Evolutionary conservation across 2,888 invertebrate genomes (phyloP), one percentile per base, ranked within the genome.

Genomic region (Volucella bombylans): DNA sequence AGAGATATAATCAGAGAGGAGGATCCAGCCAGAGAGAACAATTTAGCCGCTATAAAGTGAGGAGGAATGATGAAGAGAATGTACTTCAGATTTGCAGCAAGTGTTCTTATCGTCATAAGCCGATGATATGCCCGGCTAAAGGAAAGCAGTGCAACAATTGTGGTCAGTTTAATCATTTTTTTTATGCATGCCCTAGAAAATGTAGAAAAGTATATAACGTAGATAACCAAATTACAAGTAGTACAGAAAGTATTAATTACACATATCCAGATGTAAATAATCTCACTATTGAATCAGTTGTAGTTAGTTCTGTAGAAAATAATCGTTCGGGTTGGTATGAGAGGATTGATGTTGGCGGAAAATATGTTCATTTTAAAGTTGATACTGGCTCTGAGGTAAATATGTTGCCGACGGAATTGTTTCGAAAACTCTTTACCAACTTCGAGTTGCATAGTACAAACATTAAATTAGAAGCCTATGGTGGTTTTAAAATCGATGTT

Each of bases 321-420:
- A 41, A 41, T 41, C 57, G 15, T 6, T 23, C 45, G 15, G 64
- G 64, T 64, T 64, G 64, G 64, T 14, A 12, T 49, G 49, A 49
- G 38, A 61, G 11, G 12, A 23, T 61, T 61, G n/a, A 61, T 61
- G 61, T 61, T 23, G 61, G 61, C 45, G 61, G 45, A 12, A 50
- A 54, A 54, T 54, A 6, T 61, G 43, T 61, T 43, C 12, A 61
- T 18, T 43, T 61, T 23, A 47, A 49, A 64, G 38, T 64, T 49
- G 64, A 47, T 39, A 64, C 65, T 14, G 65, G 52, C 12, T 65
- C 65, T 41, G 39, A 65, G 23, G 65, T 52, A 39, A 65, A 65
- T 50, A 65, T 52, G 41, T 15, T 49, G 38, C 49, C 38, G 11
- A 38, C 11, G 38, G 47, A 64, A 49, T 47, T 64, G 49, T 64